A percentile compares a stretch with the other conserved stretches of the same genome.
These are phyloP conservation scores for Epinephelus awoara DNA, from an alignment of 2,797 vertebrate species.

Conservation along the genomic window DNA sequence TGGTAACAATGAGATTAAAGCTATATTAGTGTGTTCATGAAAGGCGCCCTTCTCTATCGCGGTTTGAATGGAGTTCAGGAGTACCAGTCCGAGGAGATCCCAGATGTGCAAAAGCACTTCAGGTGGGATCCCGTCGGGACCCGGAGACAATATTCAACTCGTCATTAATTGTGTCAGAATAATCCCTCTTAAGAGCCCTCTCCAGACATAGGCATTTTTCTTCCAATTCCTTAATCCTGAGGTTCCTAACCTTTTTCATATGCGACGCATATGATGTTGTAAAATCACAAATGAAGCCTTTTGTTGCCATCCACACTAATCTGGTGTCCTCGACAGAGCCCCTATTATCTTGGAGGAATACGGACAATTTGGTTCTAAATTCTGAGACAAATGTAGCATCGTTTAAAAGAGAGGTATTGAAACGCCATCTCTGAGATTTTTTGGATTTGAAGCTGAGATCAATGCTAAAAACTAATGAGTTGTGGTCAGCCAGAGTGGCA, in stretches of 20 bases:
- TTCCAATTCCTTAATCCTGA: neutral
- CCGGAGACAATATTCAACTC: neutral
- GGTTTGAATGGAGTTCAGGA: no score
- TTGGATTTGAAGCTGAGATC: slow-evolving; percentile 1
- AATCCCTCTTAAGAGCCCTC: neutral
- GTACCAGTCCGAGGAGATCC: no score
- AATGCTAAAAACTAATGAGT: neutral
- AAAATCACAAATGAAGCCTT: neutral
- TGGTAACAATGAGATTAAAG: no score
- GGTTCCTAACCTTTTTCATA: slow-evolving; percentile 7
- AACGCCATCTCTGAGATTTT: slow-evolving; percentile 1
- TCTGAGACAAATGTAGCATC: no score
- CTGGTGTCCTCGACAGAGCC: neutral
- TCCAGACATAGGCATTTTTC: neutral
- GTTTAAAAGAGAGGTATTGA: neutral
- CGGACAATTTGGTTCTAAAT: neutral
- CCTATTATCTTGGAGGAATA: neutral
- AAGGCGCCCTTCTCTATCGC: no score
- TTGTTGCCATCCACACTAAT: neutral
- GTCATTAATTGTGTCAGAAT: neutral
- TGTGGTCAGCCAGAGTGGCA: no score
- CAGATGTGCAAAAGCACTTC: no score
- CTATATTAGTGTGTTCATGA: no score
- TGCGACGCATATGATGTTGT: neutral
- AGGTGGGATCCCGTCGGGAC: no score